Conservation (phyloP, 2,113 vertebrate genomes). For the Phasianus colchicus region DNA sequence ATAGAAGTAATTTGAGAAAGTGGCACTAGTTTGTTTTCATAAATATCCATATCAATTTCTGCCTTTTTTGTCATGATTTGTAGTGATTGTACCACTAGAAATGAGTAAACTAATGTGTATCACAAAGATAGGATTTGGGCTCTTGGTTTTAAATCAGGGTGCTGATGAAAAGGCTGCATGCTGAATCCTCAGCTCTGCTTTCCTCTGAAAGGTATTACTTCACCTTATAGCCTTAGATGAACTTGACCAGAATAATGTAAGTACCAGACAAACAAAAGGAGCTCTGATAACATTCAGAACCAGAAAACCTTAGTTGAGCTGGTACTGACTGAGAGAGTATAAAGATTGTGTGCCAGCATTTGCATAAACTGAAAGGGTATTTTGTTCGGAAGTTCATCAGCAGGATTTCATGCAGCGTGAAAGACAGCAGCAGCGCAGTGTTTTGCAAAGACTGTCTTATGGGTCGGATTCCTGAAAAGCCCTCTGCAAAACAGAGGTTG, state of each 20-base stretch:
- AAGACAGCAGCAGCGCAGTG: slow-evolving; percentile 61
- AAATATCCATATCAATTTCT: neutral
- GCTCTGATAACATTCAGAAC: slow-evolving; percentile 40
- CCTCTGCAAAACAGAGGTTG: slow-evolving; percentile 26
- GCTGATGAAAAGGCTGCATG: neutral
- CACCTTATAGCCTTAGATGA: neutral
- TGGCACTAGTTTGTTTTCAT: neutral
- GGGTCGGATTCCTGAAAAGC: slow-evolving; percentile 68
- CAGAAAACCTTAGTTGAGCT: slow-evolving; percentile 20
- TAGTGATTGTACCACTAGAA: neutral
- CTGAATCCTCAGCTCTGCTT: neutral
- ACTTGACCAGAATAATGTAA: slow-evolving; percentile 1
- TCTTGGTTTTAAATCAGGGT: neutral
- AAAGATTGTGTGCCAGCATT: slow-evolving; percentile 21
- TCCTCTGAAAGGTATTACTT: neutral
- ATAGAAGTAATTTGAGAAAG: neutral
- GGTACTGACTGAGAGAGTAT: neutral
- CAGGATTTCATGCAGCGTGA: slow-evolving; percentile 26
- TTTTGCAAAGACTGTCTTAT: slow-evolving; percentile 50
- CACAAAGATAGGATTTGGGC: neutral
- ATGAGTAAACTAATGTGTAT: neutral
- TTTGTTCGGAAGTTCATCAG: slow-evolving; percentile 56
- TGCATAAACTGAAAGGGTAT: slow-evolving; percentile 50
- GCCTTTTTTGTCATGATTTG: neutral
- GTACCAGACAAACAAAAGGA: slow-evolving; percentile 10